phyloP scores from a whole-genome alignment of 1,140 invertebrate genomes.

The Zaprionus gabonicus region DNA sequence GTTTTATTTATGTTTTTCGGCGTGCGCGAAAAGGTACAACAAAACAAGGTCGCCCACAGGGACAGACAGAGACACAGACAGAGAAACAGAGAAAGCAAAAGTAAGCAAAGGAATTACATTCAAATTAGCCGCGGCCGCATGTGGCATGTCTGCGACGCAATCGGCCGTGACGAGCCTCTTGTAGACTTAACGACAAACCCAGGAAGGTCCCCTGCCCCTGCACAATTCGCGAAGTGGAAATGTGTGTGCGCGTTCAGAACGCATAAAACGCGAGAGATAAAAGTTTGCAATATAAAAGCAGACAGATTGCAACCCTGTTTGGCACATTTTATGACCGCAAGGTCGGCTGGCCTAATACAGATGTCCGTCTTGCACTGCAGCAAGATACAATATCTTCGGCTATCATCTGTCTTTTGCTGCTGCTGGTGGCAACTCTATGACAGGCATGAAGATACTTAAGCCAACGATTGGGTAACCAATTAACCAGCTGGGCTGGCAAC shows the following conservation, averaged over 20 bases:
- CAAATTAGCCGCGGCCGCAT: constrained; percentile 60
- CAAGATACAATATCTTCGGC: not conserved
- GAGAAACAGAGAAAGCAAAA: not conserved
- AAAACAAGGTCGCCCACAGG: constrained; percentile 12
- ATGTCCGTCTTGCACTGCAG: not conserved
- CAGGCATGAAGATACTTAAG: not conserved
- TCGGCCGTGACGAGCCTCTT: not conserved
- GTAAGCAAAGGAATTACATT: constrained; percentile 64
- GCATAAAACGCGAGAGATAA: constrained; percentile 35
- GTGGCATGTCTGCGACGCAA: not conserved
- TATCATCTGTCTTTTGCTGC: not conserved
- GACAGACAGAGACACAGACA: not conserved
- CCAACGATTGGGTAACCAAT: not conserved
- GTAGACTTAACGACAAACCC: not conserved
- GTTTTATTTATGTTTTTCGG: constrained; percentile 53
- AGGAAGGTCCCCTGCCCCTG: not conserved
- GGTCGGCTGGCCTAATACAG: not conserved
- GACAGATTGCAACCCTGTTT: not conserved
- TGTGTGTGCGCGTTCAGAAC: constrained; percentile 14
- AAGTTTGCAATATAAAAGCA: constrained; percentile 27
- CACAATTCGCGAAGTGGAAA: constrained; percentile 39
- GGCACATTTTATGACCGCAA: not conserved
- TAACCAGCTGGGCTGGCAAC: constrained; percentile 1
- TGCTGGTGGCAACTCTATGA: constrained; percentile 1
- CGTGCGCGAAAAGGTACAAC: constrained; percentile 35